Evolutionary conservation across 1,140 invertebrate species (phyloP), one percentile per base, ranked within the genome.

Genomic region (Papilio dardanus): DNA sequence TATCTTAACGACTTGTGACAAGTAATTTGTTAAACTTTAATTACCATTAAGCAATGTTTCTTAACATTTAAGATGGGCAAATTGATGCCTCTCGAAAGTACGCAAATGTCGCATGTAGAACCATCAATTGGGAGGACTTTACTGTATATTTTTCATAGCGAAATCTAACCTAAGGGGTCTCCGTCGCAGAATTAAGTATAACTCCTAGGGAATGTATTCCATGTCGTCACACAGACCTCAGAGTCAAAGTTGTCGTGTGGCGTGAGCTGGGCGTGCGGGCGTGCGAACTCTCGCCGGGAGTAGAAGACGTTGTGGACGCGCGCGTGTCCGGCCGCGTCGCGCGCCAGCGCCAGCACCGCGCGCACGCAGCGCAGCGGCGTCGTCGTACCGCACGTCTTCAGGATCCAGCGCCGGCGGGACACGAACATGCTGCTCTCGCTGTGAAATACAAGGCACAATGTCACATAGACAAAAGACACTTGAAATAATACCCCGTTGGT

Each of bases 351-450:
- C 74, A 99, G 94, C 75, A 99, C 94, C 2, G 96, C 95, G 84
- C 97, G 96, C 79, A 99, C 94, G 89, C 99, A 99, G 76, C 97
- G 95, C 66, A 99, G 94, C n/a, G 99, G 97, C 35, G 98, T 99
- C 19, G 99, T 99, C 0, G 97, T 99, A 19, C 99, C 99, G 94
- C 99, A 99, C 1, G 99, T 99, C 93, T 99, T 99, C 83, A 99
- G 94, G 83, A 99, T 99, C 92, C 99, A 97, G 28, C 98, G 96
- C 30, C 97, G 95, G 81, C 97, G 96, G 2, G 98, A 98, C 67
- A 99, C 96, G 94, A 99, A 99, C 98, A 99, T 98, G 91, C 98
- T 99, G 95, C 98, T 99, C 94, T 99, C 99, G 93, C 98, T 99
- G 94, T n/a, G 3, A n/a, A 14, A 19, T n/a, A 67, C 19, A 67